Percentiles rank a stretch among this genome's conserved stretches.
Evolutionary conservation across 2,888 invertebrate species (phyloP).

Genomic region (Drosophila gaucha): DNA sequence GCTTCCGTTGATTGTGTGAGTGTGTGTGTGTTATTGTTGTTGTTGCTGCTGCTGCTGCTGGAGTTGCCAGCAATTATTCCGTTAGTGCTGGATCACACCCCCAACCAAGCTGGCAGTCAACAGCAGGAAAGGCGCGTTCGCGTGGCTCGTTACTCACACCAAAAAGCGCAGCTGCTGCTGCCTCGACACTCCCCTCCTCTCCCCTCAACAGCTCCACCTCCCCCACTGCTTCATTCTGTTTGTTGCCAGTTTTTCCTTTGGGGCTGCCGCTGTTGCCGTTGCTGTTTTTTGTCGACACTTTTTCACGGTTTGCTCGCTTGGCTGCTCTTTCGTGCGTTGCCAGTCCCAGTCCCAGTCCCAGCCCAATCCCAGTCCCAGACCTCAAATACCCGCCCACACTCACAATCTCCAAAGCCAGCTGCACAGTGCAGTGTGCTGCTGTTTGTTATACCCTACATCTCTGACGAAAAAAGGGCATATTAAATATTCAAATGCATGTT

Average conservation of each 20-base stretch:
- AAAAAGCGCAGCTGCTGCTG: slow-evolving; percentile 67
- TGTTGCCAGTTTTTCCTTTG: slow-evolving; percentile 44
- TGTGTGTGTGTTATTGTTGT: slow-evolving; percentile 22
- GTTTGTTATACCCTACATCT: slow-evolving; percentile 1
- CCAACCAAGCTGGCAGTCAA: slow-evolving; percentile 32
- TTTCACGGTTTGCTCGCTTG: slow-evolving; percentile 80
- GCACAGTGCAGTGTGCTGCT: slow-evolving; percentile 17
- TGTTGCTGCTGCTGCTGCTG: slow-evolving; percentile 48
- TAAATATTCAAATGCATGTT: neutral
- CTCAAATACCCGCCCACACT: slow-evolving; percentile 2
- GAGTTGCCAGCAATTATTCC: slow-evolving; percentile 79
- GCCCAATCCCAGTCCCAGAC: neutral
- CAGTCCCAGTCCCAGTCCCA: slow-evolving; percentile 33
- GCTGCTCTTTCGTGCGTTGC: slow-evolving; percentile 75
- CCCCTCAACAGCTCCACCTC: neutral
- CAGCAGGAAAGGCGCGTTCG: slow-evolving; percentile 71
- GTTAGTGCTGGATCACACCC: slow-evolving; percentile 72
- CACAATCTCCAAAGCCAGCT: slow-evolving; percentile 41
- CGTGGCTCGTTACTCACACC: slow-evolving; percentile 79
- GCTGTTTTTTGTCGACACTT: slow-evolving; percentile 79
- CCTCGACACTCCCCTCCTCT: neutral
- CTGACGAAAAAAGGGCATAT: neutral
- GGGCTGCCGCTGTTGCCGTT: slow-evolving; percentile 50
- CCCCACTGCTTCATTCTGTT: neutral
- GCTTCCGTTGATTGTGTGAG: slow-evolving; percentile 60